A percentile compares a stretch with the other conserved stretches of the same genome.
Evolutionary conservation across 2,113 vertebrate species (phyloP).

Genomic region (Leucopternis melanops): DNA sequence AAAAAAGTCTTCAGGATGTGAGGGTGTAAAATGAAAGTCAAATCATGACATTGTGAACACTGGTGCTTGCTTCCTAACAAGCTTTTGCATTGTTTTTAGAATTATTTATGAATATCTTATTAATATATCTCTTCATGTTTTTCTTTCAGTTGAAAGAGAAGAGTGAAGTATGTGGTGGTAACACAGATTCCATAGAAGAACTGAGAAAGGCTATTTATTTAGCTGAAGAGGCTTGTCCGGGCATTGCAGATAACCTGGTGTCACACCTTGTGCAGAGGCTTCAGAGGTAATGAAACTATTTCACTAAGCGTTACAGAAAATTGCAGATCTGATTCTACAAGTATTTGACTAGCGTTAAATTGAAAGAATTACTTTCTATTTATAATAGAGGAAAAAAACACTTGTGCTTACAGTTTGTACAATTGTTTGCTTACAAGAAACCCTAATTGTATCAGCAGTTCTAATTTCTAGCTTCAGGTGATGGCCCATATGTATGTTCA

Average conservation of each 20-base stretch:
- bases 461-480: not conserved
- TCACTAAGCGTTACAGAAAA: not conserved
- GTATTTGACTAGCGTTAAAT: not conserved
- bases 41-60: not conserved
- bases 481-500: not conserved
- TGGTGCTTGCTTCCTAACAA: not conserved
- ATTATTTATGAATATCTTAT: not conserved
- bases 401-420: not conserved
- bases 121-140: not conserved
- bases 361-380: not conserved
- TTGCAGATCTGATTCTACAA: not conserved
- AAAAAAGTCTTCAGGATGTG: not conserved
- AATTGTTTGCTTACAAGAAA: not conserved
- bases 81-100: not conserved
- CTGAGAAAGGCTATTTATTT: slow-evolving; percentile 85
- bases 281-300: slow-evolving; percentile 79
- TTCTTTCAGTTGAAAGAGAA: slow-evolving; percentile 84
- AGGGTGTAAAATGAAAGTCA: not conserved
- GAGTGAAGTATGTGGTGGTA: slow-evolving; percentile 80
- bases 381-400: not conserved
- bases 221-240: slow-evolving; percentile 89
- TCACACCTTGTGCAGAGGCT: slow-evolving; percentile 89
- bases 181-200: slow-evolving; percentile 84
- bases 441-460: not conserved
- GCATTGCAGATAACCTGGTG: slow-evolving; percentile 92